Evolutionary conservation across 2,797 vertebrate species (phyloP), one percentile per base, ranked within the genome.

Genomic region (Hydrophis major): DNA sequence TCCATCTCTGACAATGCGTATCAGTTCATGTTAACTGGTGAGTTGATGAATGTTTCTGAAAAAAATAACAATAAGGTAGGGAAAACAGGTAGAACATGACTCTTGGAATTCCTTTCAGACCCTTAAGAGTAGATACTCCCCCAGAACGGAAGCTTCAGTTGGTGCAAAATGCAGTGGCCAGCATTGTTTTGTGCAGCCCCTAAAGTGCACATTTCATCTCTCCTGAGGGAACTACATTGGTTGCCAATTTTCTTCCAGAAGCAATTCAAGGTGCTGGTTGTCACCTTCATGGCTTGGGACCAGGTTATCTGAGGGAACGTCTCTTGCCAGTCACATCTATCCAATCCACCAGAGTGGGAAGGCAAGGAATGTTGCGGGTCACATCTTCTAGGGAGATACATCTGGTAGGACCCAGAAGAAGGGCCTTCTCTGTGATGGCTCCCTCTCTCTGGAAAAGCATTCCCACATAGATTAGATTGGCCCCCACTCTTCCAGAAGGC

Each of bases 21-120:
- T 96, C 98, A 99, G 97, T 97, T 97, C 97, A 98, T 99, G 98
- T 97, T 98, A 94, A 98, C 98, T 86, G 98, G 98, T 99, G 96
- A 97, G 95, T 89, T 20, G 12, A 11, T 27, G 0, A 53, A 7
- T 91, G 59, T 1, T 28, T 56, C 13, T 28, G 4, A 57, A 53
- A 10, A 32, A 32, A 4, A n/a, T 4, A 22, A 13, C 13, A 63
- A 13, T n/a, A 63, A 83, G 74, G 22, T 12, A 47, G 78, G 78
- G 22, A 47, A 83, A 83, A 47, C 42, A 83, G 42, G 22, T 5
- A 25, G 22, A 47, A 47, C 20, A 47, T 83, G 78, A 20, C 42
- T 83, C 47, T 42, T 83, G 74, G 74, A 25, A 83, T 83, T 83
- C 37, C 42, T 83, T 83, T 25, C 74, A 47, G 20, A 11, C 74